Evolutionary conservation across 2,888 invertebrate genomes (phyloP).

Genomic region (Conus canariensis): DNA sequence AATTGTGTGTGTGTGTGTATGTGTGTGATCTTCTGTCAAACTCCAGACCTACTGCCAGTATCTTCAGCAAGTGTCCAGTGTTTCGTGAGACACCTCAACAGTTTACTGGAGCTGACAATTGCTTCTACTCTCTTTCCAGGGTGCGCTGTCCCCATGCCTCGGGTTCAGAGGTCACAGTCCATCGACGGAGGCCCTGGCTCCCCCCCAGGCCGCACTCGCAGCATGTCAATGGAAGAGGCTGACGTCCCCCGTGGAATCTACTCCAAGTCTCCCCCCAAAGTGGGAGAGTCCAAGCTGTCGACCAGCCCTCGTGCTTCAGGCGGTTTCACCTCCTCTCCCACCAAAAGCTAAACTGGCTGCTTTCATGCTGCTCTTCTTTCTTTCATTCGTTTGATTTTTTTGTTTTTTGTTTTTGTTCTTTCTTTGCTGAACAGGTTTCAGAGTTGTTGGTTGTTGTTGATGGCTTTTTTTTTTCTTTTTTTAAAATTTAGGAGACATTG

Average conservation of each 20-base stretch:
- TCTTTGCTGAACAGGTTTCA: neutral
- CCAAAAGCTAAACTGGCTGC: constrained; percentile 49
- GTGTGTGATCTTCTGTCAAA: too few relatives aligned
- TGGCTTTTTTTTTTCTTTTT: neutral
- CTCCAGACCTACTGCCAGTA: too few relatives aligned
- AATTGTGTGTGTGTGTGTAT: too few relatives aligned
- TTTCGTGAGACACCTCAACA: too few relatives aligned
- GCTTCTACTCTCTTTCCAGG: constrained; percentile 75
- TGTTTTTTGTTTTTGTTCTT: neutral
- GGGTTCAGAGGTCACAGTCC: constrained; percentile 84
- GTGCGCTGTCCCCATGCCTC: constrained; percentile 90
- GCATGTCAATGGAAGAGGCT: constrained; percentile 78
- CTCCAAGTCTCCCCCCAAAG: constrained; percentile 71
- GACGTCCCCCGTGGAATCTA: constrained; percentile 75
- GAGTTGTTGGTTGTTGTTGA: neutral
- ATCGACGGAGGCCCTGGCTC: constrained; percentile 59
- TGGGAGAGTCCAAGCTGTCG: constrained; percentile 52
- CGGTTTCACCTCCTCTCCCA: constrained; percentile 56
- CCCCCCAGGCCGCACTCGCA: constrained; percentile 80
- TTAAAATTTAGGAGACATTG: too few relatives aligned
- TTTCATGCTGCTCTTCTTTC: neutral
- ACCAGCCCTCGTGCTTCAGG: constrained; percentile 46
- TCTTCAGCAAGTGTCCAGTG: too few relatives aligned
- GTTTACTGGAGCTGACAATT: too few relatives aligned
- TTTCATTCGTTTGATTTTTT: neutral